Conservation (phyloP, 1,140 invertebrate species). For the Drosophila erecta region DNA sequence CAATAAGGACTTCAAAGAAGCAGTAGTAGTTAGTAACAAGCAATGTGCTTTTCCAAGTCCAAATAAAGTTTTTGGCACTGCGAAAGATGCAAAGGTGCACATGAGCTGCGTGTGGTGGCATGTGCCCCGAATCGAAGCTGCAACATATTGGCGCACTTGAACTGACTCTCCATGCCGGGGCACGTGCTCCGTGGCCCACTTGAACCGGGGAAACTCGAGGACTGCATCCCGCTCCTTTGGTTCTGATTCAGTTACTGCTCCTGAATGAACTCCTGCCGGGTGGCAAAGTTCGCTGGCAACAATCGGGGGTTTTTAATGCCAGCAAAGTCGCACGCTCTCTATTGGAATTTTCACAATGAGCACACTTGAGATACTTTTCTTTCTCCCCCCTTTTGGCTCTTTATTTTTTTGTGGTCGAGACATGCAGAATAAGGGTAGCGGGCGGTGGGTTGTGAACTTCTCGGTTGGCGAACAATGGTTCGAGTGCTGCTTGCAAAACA, state of each 20-base stretch:
- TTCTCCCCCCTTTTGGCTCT: slow-evolving; percentile 13
- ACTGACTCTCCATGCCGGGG: slow-evolving; percentile 29
- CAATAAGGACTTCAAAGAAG: too few species aligned
- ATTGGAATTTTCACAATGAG: slow-evolving; percentile 80
- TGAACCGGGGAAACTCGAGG: slow-evolving; percentile 41
- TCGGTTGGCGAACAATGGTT: slow-evolving; percentile 72
- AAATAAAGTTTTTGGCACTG: not conserved
- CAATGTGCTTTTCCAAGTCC: not conserved
- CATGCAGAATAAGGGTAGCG: slow-evolving; percentile 39
- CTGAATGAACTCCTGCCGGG: slow-evolving; percentile 33
- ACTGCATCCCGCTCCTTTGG: slow-evolving; percentile 1
- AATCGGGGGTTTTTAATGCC: slow-evolving; percentile 20
- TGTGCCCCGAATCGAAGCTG: slow-evolving; percentile 66
- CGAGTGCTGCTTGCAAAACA: slow-evolving; percentile 81
- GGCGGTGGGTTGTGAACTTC: slow-evolving; percentile 64
- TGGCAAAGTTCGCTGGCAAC: slow-evolving; percentile 53
- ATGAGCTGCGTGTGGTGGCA: slow-evolving; percentile 10
- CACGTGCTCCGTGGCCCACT: slow-evolving; percentile 64
- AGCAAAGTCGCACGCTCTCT: slow-evolving; percentile 75
- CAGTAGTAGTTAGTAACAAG: not conserved
- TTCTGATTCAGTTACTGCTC: slow-evolving; percentile 8
- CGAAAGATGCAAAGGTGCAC: not conserved
- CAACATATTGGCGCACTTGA: slow-evolving; percentile 77
- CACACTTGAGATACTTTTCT: slow-evolving; percentile 63
- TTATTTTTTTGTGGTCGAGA: slow-evolving; percentile 16